Conservation (phyloP, 2,888 invertebrate genomes). For the Gastracanthus pulcherrimus region DNA sequence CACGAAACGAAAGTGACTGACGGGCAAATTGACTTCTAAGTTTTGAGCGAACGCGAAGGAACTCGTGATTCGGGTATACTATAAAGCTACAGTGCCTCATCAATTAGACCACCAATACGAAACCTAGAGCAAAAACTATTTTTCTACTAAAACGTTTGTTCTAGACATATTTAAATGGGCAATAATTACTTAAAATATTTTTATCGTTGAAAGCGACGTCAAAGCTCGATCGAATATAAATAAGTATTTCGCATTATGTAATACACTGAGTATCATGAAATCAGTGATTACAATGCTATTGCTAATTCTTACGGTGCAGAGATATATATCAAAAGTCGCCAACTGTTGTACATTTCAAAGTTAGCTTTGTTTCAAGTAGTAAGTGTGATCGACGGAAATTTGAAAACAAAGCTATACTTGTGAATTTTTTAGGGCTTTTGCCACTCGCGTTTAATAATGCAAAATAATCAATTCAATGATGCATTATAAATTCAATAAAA, state of each 20-base stretch:
- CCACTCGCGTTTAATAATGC: conserved; percentile 23
- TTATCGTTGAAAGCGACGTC: conserved; percentile 28
- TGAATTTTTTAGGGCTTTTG: conserved; percentile 42
- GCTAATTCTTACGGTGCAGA: conserved; percentile 44
- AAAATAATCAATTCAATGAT: conserved; percentile 34
- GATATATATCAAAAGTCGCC: conserved; percentile 12
- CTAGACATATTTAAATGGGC: conserved; percentile 42
- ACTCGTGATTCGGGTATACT: conserved; percentile 37
- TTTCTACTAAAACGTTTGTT: conserved; percentile 48
- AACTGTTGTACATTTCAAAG: conserved; percentile 43
- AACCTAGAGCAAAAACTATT: conserved; percentile 50
- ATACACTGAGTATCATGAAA: conserved; percentile 14
- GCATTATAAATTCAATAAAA: conserved; percentile 43
- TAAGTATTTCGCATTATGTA: conserved; percentile 25
- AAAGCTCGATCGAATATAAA: conserved; percentile 34
- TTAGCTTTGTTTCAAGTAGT: conserved; percentile 14
- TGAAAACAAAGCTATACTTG: conserved; percentile 30
- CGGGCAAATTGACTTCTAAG: conserved; percentile 37
- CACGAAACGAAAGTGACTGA: conserved; percentile 39
- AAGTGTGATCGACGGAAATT: conserved; percentile 1
- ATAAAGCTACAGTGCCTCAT: conserved; percentile 49
- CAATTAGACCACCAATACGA: conserved; percentile 45
- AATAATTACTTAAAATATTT: conserved; percentile 55
- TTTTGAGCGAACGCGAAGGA: conserved; percentile 27
- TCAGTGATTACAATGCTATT: conserved; percentile 18